Evolutionary conservation across 1,140 invertebrate genomes (phyloP).

Genomic region (Apis dorsata): DNA sequence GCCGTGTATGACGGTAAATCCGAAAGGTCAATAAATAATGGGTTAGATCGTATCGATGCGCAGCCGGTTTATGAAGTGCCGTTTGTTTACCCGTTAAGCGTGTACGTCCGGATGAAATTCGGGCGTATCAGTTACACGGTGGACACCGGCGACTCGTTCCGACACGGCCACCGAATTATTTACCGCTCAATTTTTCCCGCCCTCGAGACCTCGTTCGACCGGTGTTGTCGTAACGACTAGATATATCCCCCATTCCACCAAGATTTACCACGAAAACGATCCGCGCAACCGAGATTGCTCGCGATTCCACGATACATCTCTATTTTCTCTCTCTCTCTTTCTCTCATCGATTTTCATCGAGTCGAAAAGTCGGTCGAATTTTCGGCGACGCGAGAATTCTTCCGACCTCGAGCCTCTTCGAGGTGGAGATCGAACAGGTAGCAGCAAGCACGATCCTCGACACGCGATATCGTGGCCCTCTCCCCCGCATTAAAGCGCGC

Average conservation of each 20-base stretch:
- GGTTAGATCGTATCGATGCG: slow-evolving; percentile 55
- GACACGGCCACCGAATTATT: slow-evolving; percentile 49
- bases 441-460: neutral
- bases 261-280: slow-evolving; percentile 34
- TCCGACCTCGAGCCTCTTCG: too few species aligned
- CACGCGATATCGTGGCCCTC: slow-evolving; percentile 41
- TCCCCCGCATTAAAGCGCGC: slow-evolving; percentile 56
- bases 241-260: slow-evolving; percentile 12
- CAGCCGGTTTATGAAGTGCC: slow-evolving; percentile 64
- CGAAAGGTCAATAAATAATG: slow-evolving; percentile 66
- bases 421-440: neutral
- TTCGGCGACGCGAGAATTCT: too few species aligned
- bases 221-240: neutral
- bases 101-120: slow-evolving; percentile 54
- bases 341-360: neutral
- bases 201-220: slow-evolving; percentile 4
- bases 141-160: slow-evolving; percentile 1
- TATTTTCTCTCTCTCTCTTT: too few species aligned
- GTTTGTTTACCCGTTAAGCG: slow-evolving; percentile 64
- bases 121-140: slow-evolving; percentile 52
- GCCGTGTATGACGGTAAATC: slow-evolving; percentile 56
- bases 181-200: slow-evolving; percentile 56
- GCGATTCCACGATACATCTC: neutral
- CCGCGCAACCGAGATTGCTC: neutral
- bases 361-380: neutral